A percentile compares a stretch with the other conserved stretches of the same genome.
Conservation (phyloP, 1,140 invertebrate genomes). For the Tribolium madens region DNA sequence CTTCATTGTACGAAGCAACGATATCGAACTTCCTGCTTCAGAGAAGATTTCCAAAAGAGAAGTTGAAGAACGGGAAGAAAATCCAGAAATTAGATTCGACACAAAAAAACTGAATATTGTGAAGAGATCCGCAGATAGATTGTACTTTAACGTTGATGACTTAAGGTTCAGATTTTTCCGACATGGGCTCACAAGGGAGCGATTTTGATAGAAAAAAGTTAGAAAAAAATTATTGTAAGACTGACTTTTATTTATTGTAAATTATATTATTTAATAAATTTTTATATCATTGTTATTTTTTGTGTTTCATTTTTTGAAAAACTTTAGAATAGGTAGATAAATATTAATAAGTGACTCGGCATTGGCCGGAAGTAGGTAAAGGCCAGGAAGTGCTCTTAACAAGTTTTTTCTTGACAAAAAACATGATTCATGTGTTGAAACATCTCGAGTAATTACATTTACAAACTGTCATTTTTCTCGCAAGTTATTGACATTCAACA, state of each 20-base stretch:
- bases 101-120: background rate
- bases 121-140: background rate
- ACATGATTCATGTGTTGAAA: constrained; percentile 12
- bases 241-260: constrained; percentile 24
- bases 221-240: background rate
- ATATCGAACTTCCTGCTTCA: constrained; percentile 1
- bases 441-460: background rate
- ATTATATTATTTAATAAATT: constrained; percentile 1
- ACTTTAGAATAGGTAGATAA: too few relatives aligned
- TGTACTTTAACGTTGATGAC: constrained; percentile 27
- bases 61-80: background rate
- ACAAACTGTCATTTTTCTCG: constrained; percentile 30
- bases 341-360: background rate
- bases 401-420: background rate
- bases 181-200: background rate
- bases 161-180: constrained; percentile 24
- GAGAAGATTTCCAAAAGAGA: constrained; percentile 30
- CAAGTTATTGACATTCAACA: constrained; percentile 3
- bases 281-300: background rate
- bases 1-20: background rate
- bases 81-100: background rate
- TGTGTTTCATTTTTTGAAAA: background rate
- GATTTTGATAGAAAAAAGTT: background rate
- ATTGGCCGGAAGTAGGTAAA: constrained; percentile 27
- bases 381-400: background rate